Evolutionary conservation across 2,113 vertebrate species (phyloP).

Genomic region (Vanacampus margaritifer): DNA sequence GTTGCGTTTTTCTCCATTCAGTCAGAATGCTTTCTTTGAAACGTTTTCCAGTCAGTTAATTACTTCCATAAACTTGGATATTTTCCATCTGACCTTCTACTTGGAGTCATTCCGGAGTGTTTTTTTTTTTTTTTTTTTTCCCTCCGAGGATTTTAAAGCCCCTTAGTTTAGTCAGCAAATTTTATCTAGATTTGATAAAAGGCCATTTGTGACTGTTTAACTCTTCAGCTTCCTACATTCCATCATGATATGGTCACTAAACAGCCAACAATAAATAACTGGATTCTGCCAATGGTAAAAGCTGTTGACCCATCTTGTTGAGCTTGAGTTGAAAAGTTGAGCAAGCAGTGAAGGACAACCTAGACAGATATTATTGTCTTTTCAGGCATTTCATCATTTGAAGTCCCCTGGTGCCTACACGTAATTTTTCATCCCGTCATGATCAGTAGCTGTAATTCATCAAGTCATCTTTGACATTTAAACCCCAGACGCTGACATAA

Average conservation of each 20-base stretch:
- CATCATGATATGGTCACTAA: neutral
- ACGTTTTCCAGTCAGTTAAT: slow-evolving; percentile 43
- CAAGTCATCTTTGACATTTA: neutral
- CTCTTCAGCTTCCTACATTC: neutral
- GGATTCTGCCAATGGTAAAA: neutral
- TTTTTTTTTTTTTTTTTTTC: neutral
- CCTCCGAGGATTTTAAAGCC: neutral
- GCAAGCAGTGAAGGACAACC: neutral
- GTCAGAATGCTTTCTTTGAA: slow-evolving; percentile 40
- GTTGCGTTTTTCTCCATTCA: slow-evolving; percentile 40
- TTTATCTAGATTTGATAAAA: neutral
- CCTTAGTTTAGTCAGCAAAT: slow-evolving; percentile 2
- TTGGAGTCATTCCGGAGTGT: neutral
- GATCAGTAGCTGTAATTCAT: neutral
- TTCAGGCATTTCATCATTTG: neutral
- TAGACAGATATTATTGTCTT: neutral
- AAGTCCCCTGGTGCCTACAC: neutral
- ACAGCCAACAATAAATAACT: neutral
- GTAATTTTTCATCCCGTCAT: neutral
- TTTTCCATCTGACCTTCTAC: slow-evolving; percentile 43
- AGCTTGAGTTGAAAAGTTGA: slow-evolving; percentile 1
- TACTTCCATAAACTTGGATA: slow-evolving; percentile 50
- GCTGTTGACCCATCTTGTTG: neutral
- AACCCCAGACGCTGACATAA: slow-evolving; percentile 8
- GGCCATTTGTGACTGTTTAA: slow-evolving; percentile 1